Conservation (phyloP, 53 echinoderm and acorn worm species). For the Crossaster papposus region DNA sequence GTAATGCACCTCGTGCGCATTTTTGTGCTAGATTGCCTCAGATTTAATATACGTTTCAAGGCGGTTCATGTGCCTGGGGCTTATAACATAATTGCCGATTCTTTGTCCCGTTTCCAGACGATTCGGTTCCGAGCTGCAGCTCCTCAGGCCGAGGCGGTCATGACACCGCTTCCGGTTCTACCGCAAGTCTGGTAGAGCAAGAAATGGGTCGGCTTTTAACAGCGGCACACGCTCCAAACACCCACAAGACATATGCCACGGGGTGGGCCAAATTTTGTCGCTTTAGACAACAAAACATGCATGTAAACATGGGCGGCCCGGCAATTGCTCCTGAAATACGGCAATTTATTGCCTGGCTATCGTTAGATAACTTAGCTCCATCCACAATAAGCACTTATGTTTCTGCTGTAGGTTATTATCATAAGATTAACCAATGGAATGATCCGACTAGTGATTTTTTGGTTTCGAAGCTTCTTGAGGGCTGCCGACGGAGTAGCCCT, state of each 20-base stretch:
- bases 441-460: no score
- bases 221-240: not conserved
- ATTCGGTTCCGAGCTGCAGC: not conserved
- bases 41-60: constrained; percentile 31
- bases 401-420: not conserved
- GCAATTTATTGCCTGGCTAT: constrained; percentile 8
- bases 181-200: not conserved
- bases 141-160: not conserved
- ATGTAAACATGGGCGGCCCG: not conserved
- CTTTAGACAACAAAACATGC: not conserved
- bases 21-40: constrained; percentile 37
- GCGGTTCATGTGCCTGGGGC: constrained; percentile 30
- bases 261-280: not conserved
- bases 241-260: not conserved
- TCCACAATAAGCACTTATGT: not conserved
- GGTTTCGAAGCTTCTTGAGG: no score
- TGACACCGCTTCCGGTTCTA: constrained; percentile 4
- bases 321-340: not conserved
- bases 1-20: constrained; percentile 45
- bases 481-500: no score
- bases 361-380: not conserved
- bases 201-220: not conserved
- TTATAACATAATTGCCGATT: constrained; percentile 46
- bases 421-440: no score
- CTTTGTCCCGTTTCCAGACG: constrained; percentile 47